Evolutionary conservation across 2,113 vertebrate species (phyloP).

Genomic region (Sebastes fasciatus): DNA sequence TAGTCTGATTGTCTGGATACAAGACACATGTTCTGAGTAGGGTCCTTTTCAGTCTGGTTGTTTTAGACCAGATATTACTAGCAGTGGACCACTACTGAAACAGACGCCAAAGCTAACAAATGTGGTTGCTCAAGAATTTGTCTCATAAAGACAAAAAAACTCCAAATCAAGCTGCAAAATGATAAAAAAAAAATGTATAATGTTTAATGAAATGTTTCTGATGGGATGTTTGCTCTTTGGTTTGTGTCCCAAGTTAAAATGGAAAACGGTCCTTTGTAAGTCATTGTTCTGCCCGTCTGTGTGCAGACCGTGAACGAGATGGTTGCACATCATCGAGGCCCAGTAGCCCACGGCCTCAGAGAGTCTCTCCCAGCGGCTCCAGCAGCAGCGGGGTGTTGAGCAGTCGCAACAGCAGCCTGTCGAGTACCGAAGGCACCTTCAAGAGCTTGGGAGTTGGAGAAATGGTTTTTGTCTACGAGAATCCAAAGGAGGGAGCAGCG

Average conservation of each 20-base stretch:
- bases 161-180: conserved; percentile 1
- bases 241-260: not conserved
- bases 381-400: conserved; percentile 89
- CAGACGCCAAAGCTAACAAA: not conserved
- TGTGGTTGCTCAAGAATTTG: not conserved
- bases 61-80: not conserved
- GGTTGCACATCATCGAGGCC: conserved; percentile 90
- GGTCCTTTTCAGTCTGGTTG: not conserved
- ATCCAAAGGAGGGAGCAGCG: conserved; percentile 88
- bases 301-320: conserved; percentile 93
- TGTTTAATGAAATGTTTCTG: not conserved
- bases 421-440: conserved; percentile 92
- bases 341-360: conserved; percentile 94
- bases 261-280: not conserved
- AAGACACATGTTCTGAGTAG: not conserved
- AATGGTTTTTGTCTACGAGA: conserved; percentile 98
- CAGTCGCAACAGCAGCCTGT: conserved; percentile 95
- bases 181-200: not conserved
- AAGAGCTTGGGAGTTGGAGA: conserved; percentile 89
- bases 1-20: not conserved
- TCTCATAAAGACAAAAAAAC: not conserved
- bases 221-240: not conserved
- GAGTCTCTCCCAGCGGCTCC: conserved; percentile 92
- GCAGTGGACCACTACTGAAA: not conserved
- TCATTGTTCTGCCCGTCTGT: conserved; percentile 12